phyloP scores from a whole-genome alignment of 1,140 invertebrate species.

The Zaprionus taronus region DNA sequence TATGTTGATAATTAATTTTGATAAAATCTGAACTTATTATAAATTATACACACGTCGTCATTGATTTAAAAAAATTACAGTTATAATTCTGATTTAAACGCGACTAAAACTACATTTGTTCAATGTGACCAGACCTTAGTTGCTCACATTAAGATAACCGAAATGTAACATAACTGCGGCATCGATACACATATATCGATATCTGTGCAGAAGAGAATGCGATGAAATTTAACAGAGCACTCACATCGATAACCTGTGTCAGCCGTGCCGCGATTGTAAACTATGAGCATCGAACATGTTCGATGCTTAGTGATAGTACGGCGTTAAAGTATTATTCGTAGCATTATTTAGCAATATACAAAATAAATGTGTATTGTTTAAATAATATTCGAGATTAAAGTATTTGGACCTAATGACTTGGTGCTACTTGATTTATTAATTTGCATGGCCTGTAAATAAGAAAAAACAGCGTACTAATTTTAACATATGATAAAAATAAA shows the following conservation, averaged over 20 bases:
- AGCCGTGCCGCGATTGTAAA: not conserved
- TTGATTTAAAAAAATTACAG: not conserved
- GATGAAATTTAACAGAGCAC: not conserved
- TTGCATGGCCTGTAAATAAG: not conserved
- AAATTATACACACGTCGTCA: not conserved
- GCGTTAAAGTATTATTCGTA: not conserved
- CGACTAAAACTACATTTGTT: not conserved
- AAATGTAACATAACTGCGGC: not conserved
- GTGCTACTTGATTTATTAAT: not conserved
- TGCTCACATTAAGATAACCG: not conserved
- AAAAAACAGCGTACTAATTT: constrained; percentile 8
- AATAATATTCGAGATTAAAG: not conserved
- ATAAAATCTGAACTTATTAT: not conserved
- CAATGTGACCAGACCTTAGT: constrained; percentile 16
- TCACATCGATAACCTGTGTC: not conserved
- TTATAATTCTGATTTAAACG: not conserved
- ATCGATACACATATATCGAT: not conserved
- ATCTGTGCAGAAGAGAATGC: not conserved
- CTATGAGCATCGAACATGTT: too few species aligned
- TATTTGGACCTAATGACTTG: not conserved
- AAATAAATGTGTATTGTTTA: not conserved
- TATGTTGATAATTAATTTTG: not conserved
- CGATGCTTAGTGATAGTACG: too few species aligned
- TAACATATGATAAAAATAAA: constrained; percentile 30
- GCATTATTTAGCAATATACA: not conserved